phyloP scores from a whole-genome alignment of 2,113 vertebrate species.

The Tetrax tetrax region DNA sequence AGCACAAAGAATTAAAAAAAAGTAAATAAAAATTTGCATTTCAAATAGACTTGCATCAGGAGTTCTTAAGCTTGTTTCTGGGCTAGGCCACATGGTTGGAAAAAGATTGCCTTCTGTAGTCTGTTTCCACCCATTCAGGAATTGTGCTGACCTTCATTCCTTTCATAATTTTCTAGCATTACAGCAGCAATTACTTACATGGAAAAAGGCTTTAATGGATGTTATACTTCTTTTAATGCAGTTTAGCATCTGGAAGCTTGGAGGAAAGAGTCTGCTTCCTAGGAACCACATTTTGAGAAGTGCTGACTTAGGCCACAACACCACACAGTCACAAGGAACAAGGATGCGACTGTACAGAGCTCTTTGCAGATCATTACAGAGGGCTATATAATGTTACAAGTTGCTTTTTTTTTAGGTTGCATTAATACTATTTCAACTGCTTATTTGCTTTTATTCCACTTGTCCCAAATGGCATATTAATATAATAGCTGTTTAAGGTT shows the following conservation, averaged over 20 bases:
- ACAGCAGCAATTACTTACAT: neutral
- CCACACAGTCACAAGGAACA: neutral
- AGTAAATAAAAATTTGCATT: neutral
- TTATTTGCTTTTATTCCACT: neutral
- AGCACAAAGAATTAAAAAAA: neutral
- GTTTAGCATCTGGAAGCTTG: slow-evolving; percentile 6
- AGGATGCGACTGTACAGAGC: neutral
- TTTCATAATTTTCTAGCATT: neutral
- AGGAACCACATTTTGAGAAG: neutral
- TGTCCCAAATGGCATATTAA: neutral
- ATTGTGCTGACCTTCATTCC: neutral
- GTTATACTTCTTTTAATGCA: neutral
- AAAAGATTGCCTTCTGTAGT: neutral
- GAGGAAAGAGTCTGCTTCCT: neutral
- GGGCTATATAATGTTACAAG: neutral
- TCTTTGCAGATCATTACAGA: neutral
- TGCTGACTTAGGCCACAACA: neutral
- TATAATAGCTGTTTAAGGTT: neutral
- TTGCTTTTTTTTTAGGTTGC: neutral
- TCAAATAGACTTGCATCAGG: neutral
- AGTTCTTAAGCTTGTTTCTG: neutral
- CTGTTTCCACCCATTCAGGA: neutral
- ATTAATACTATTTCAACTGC: neutral
- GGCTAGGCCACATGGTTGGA: neutral
- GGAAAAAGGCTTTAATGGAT: neutral